Evolutionary conservation across 35 echinoderm and acorn worm species (phyloP).

Genomic region (Stichopus chloronotus): DNA sequence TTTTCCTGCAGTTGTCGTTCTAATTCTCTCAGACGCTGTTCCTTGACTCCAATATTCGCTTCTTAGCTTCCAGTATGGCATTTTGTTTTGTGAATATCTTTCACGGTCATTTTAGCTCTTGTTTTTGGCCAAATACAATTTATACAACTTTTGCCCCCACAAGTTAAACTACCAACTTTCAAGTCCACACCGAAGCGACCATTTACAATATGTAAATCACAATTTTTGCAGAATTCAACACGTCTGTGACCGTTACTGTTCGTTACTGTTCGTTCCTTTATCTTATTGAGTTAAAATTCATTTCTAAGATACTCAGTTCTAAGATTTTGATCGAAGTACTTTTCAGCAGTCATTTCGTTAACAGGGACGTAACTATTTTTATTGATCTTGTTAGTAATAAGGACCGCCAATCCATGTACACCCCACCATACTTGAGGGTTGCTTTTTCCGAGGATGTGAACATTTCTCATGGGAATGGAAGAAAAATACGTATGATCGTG

Average conservation of each 20-base stretch:
- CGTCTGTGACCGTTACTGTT: conserved; percentile 1
- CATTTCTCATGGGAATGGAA: background rate
- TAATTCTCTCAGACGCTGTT: too few species aligned
- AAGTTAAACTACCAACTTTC: background rate
- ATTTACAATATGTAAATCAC: background rate
- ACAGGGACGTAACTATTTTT: background rate
- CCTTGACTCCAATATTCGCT: too few species aligned
- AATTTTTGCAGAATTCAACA: conserved; percentile 1
- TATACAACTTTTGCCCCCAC: background rate
- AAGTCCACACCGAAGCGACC: conserved; percentile 8
- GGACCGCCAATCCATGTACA: conserved; percentile 6
- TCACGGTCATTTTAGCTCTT: too few species aligned
- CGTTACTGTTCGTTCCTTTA: conserved; percentile 20
- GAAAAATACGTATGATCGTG: background rate
- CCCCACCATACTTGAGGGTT: background rate
- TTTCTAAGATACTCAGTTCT: background rate
- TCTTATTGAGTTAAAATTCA: background rate
- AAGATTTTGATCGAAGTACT: background rate
- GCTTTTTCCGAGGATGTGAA: background rate
- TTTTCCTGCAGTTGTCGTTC: background rate
- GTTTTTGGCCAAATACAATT: too few species aligned
- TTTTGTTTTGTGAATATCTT: too few species aligned
- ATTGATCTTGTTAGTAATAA: conserved; percentile 14
- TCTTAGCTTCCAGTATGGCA: too few species aligned
- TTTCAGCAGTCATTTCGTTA: too few species aligned